Evolutionary conservation across 1,140 invertebrate genomes (phyloP).

Genomic region (Cotesia typhae): DNA sequence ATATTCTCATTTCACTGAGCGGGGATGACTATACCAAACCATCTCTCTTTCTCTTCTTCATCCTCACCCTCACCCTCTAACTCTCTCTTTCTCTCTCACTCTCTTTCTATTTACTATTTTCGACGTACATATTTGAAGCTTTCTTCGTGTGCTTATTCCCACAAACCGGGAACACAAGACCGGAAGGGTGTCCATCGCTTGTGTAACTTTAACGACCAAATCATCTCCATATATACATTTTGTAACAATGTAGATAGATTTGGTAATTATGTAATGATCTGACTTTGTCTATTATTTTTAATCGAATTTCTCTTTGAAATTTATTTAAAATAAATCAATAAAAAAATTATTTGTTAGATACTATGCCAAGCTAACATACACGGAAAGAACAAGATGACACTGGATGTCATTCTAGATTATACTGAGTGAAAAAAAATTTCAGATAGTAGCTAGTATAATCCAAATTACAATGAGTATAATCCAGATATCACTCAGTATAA

Average conservation of each 20-base stretch:
- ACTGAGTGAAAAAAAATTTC: too few relatives aligned
- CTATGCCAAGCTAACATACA: too few relatives aligned
- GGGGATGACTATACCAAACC: conserved; percentile 27
- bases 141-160: conserved; percentile 21
- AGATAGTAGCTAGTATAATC: too few relatives aligned
- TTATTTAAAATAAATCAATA: too few relatives aligned
- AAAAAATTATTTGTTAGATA: too few relatives aligned
- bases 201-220: conserved; percentile 31
- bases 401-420: too few relatives aligned
- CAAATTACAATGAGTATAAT: too few relatives aligned
- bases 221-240: conserved; percentile 23
- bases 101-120: conserved; percentile 1
- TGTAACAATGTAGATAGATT: conserved; percentile 39
- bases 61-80: conserved; percentile 23
- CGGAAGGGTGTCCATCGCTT: conserved; percentile 38
- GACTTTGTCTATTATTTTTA: too few relatives aligned
- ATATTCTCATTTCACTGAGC: conserved; percentile 61
- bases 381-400: too few relatives aligned
- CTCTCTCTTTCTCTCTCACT: conserved; percentile 4
- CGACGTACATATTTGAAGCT: conserved; percentile 10
- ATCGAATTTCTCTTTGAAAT: too few relatives aligned
- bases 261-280: too few relatives aligned
- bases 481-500: too few relatives aligned
- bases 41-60: conserved; percentile 5
- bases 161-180: conserved; percentile 37